Conservation (phyloP, 2,113 vertebrate genomes). For the human region DNA sequence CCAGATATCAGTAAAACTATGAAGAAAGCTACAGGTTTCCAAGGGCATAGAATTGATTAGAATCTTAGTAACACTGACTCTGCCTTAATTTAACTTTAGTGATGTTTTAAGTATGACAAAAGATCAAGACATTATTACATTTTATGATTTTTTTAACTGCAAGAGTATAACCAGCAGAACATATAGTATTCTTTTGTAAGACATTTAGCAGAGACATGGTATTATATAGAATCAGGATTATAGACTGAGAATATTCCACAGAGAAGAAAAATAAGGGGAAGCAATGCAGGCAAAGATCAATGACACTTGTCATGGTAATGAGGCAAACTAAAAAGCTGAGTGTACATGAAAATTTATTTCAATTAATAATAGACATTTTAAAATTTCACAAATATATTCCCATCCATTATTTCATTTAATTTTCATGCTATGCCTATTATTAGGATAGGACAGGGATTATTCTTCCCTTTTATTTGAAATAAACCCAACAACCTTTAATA, state of each 20-base stretch:
- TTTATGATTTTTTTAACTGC: slow-evolving; percentile 1
- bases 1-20: background rate
- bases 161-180: background rate
- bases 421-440: background rate
- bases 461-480: background rate
- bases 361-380: slow-evolving; percentile 11
- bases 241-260: background rate
- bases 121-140: background rate
- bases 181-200: background rate
- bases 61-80: background rate
- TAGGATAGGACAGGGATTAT: background rate
- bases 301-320: background rate
- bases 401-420: background rate
- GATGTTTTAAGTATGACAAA: background rate
- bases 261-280: background rate
- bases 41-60: background rate
- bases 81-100: background rate
- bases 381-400: background rate
- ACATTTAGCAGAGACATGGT: background rate
- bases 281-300: background rate
- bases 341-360: background rate
- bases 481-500: background rate
- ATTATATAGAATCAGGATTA: background rate
- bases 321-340: background rate
- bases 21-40: background rate